phyloP scores from a whole-genome alignment of 1,140 invertebrate species.

The Mamestra configurata region DNA sequence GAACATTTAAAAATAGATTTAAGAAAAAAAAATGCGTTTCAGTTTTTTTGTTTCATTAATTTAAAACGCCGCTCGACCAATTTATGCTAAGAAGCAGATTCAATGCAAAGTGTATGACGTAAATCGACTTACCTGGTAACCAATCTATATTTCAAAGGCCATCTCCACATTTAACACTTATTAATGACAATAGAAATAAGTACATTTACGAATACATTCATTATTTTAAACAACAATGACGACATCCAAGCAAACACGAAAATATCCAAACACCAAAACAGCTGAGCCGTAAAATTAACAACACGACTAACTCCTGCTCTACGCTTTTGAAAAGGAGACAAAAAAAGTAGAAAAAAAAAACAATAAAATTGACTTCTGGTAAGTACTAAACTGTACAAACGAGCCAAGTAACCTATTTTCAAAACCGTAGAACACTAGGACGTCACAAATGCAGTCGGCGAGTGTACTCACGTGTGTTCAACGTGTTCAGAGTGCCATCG shows the following conservation, averaged over 20 bases:
- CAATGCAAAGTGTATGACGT: not conserved
- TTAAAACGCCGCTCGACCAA: not conserved
- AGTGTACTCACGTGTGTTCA: conserved; percentile 74
- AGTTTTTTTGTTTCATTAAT: too few relatives aligned
- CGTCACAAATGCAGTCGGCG: conserved; percentile 37
- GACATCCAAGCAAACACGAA: conserved; percentile 33
- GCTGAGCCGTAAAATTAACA: conserved; percentile 25
- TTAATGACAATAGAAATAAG: conserved; percentile 16
- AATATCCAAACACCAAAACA: conserved; percentile 47
- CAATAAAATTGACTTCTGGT: conserved; percentile 4
- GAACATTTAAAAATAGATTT: too few relatives aligned
- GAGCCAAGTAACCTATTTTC: conserved; percentile 45
- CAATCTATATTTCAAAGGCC: conserved; percentile 18
- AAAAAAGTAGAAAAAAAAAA: conserved; percentile 6
- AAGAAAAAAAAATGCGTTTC: too few relatives aligned
- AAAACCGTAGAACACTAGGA: conserved; percentile 47
- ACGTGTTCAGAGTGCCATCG: conserved; percentile 78
- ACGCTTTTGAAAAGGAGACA: conserved; percentile 42
- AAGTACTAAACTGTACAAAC: conserved; percentile 20
- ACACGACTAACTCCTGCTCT: conserved; percentile 34
- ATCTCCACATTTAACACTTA: conserved; percentile 29
- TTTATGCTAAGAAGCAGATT: not conserved
- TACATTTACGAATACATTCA: not conserved
- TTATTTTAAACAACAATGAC: conserved; percentile 29
- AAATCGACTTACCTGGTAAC: conserved; percentile 40